phyloP scores from a whole-genome alignment of 2,113 vertebrate genomes.

The Vimba vimba region DNA sequence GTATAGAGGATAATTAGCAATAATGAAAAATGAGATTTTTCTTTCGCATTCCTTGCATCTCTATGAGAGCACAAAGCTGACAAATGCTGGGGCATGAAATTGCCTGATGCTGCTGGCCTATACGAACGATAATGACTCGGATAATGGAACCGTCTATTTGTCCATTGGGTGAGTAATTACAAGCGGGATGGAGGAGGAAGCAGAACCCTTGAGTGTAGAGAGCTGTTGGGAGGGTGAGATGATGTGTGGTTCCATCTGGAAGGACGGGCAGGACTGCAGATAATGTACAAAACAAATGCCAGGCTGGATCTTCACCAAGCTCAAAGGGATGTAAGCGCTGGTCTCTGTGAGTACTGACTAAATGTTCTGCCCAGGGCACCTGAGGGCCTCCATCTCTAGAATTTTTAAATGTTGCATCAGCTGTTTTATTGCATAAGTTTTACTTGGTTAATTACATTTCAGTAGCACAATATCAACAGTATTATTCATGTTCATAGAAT shows the following conservation, averaged over 20 bases:
- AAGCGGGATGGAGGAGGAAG: slow-evolving; percentile 48
- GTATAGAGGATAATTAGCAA: slow-evolving; percentile 19
- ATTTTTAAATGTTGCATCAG: no score
- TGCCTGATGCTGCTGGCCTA: slow-evolving; percentile 48
- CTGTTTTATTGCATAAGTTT: no score
- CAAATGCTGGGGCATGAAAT: slow-evolving; percentile 54
- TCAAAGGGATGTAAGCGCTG: not conserved
- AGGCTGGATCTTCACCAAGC: slow-evolving; percentile 3
- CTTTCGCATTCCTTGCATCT: slow-evolving; percentile 20
- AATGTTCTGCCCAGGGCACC: not conserved
- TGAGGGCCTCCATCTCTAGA: not conserved
- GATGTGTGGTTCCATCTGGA: slow-evolving; percentile 56
- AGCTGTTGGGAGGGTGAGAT: slow-evolving; percentile 43
- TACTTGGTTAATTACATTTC: no score
- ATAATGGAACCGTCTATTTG: slow-evolving; percentile 61
- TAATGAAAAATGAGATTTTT: slow-evolving; percentile 9
- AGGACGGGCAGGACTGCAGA: not conserved
- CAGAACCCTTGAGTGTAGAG: slow-evolving; percentile 41
- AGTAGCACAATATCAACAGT: no score
- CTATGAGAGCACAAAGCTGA: slow-evolving; percentile 38
- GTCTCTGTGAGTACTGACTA: not conserved
- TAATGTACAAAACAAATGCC: slow-evolving; percentile 40
- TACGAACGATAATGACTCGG: slow-evolving; percentile 51
- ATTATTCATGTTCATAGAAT: no score
- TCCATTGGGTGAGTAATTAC: slow-evolving; percentile 59